These are phyloP conservation scores for Lagria hirta DNA, from an alignment of 2,888 invertebrate genomes.

Conservation along the genomic window DNA sequence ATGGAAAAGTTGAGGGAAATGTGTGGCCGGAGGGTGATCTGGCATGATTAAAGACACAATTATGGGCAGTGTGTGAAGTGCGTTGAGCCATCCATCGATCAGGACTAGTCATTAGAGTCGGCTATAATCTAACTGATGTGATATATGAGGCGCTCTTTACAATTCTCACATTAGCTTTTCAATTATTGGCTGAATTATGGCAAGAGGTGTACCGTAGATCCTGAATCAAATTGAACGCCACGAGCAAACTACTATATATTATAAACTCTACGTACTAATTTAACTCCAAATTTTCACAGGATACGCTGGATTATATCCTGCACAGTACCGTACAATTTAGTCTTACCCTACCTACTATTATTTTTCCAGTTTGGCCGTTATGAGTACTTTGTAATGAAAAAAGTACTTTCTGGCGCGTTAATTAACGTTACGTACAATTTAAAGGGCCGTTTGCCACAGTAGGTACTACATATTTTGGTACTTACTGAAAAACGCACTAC, in stretches of 20 bases:
- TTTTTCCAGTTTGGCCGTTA: too few relatives aligned
- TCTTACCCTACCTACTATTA: too few relatives aligned
- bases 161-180: conserved; percentile 31
- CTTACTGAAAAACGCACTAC: too few relatives aligned
- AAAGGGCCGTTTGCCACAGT: too few relatives aligned
- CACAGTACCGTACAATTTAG: too few relatives aligned
- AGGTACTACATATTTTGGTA: too few relatives aligned
- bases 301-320: too few relatives aligned
- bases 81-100: conserved; percentile 26
- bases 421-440: too few relatives aligned
- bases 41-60: conserved; percentile 29
- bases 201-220: conserved; percentile 15
- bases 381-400: too few relatives aligned
- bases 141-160: conserved; percentile 29
- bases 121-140: conserved; percentile 26
- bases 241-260: conserved; percentile 14
- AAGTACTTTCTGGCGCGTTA: too few relatives aligned
- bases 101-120: conserved; percentile 29
- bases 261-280: too few relatives aligned
- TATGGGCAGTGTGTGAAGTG: conserved; percentile 26
- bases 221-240: conserved; percentile 12
- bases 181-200: conserved; percentile 28
- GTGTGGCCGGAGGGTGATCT: conserved; percentile 17
- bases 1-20: conserved; percentile 21
- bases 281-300: too few relatives aligned